A percentile compares a stretch with the other conserved stretches of the same genome.
Conservation (phyloP, 2,113 vertebrate species). For the Heteronetta atricapilla region DNA sequence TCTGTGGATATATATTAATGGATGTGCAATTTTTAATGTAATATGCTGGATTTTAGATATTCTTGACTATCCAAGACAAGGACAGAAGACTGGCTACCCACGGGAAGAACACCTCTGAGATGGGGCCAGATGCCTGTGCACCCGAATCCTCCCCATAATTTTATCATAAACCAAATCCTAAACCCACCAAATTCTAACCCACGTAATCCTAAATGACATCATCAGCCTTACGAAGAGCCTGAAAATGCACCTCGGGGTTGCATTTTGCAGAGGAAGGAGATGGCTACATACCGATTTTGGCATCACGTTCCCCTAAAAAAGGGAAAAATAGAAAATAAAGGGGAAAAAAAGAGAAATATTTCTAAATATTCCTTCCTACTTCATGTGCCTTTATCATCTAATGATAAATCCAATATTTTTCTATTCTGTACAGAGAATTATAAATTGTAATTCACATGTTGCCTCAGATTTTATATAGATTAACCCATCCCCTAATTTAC, state of each 20-base stretch:
- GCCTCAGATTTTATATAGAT: neutral
- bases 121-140: too few species aligned
- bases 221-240: neutral
- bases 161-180: too few species aligned
- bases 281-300: neutral
- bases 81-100: neutral
- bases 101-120: too few species aligned
- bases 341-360: neutral
- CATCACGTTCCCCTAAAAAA: neutral
- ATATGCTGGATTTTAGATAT: neutral
- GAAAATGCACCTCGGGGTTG: neutral
- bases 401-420: neutral
- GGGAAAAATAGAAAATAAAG: neutral
- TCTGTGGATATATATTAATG: neutral
- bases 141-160: too few species aligned
- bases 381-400: rapidly evolving
- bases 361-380: too few species aligned
- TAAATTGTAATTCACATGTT: neutral
- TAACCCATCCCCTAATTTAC: neutral
- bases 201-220: too few species aligned
- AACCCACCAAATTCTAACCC: too few species aligned
- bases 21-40: too few species aligned
- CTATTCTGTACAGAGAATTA: neutral
- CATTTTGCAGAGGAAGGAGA: neutral
- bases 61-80: neutral